These are phyloP conservation scores for Caenorhabditis afra DNA, from an alignment of 2,888 invertebrate genomes.

Conservation along the genomic window DNA sequence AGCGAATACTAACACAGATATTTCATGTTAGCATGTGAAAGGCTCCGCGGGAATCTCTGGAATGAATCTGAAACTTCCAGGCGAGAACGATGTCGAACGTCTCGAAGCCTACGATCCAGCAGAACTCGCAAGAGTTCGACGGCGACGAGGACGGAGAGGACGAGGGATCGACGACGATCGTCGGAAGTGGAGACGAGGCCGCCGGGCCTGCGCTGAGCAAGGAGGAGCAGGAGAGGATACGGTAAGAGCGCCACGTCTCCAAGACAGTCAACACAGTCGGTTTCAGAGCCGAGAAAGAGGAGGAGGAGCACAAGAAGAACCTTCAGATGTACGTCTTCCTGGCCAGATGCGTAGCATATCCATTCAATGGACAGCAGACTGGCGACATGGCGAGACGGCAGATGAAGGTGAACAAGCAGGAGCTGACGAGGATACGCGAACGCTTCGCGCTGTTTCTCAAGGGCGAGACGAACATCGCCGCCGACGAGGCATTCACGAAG, in stretches of 20 bases:
- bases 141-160: constrained; percentile 74
- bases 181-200: constrained; percentile 50
- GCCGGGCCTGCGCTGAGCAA: constrained; percentile 67
- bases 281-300: constrained; percentile 91
- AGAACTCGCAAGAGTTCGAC: constrained; percentile 79
- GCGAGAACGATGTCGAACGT: constrained; percentile 63
- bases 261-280: neutral
- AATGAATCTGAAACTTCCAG: constrained; percentile 47
- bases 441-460: constrained; percentile 86
- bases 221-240: constrained; percentile 79
- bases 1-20: constrained; percentile 9
- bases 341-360: constrained; percentile 91
- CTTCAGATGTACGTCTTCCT: constrained; percentile 98
- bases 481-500: constrained; percentile 98
- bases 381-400: constrained; percentile 96
- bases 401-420: constrained; percentile 95
- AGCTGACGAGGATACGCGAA: constrained; percentile 82
- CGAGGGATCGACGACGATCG: constrained; percentile 59
- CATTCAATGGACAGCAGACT: constrained; percentile 94
- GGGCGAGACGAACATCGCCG: constrained; percentile 97
- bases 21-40: constrained; percentile 14
- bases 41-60: neutral
- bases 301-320: constrained; percentile 94
- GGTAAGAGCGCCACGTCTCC: constrained; percentile 47
- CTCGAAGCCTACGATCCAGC: constrained; percentile 68